A percentile compares a stretch with the other conserved stretches of the same genome.
These are phyloP conservation scores for Podiceps cristatus DNA, from an alignment of 2,113 vertebrate genomes.

Conservation along the genomic window DNA sequence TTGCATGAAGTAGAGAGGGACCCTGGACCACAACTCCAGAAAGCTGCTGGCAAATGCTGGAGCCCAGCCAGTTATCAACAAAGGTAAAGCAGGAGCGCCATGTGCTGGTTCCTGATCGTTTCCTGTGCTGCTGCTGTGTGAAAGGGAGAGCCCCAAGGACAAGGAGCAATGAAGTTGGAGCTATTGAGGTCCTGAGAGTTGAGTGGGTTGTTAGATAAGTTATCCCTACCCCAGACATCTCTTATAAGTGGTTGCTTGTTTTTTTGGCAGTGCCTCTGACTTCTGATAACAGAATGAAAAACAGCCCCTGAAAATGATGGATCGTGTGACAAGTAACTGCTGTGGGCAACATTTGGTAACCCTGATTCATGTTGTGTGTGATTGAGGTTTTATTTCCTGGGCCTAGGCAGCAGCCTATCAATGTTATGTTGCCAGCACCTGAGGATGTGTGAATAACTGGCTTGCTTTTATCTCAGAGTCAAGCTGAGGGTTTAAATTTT, in stretches of 20 bases:
- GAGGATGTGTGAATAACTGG: not conserved
- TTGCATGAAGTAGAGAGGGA: not conserved
- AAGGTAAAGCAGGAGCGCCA: not conserved
- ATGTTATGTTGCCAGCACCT: not conserved
- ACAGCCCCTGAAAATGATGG: not conserved
- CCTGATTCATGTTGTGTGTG: not conserved
- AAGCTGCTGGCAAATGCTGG: not conserved
- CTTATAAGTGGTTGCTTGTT: not conserved
- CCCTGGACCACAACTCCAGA: not conserved
- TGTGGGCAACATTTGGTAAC: not conserved
- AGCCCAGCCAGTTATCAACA: not conserved
- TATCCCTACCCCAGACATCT: not conserved
- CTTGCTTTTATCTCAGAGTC: not conserved
- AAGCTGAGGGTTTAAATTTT: not conserved
- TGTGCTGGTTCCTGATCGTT: not conserved
- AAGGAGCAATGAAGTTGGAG: not conserved
- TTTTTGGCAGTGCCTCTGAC: not conserved
- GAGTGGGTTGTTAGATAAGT: not conserved
- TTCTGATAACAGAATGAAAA: not conserved
- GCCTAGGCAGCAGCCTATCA: not conserved
- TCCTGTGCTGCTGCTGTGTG: not conserved
- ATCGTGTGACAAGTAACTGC: not conserved
- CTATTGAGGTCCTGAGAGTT: not conserved
- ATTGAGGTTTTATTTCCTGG: not conserved
- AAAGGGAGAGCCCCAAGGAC: not conserved